These are phyloP conservation scores for Pituophis catenifer DNA, from an alignment of 2,113 vertebrate genomes.

Conservation along the genomic window DNA sequence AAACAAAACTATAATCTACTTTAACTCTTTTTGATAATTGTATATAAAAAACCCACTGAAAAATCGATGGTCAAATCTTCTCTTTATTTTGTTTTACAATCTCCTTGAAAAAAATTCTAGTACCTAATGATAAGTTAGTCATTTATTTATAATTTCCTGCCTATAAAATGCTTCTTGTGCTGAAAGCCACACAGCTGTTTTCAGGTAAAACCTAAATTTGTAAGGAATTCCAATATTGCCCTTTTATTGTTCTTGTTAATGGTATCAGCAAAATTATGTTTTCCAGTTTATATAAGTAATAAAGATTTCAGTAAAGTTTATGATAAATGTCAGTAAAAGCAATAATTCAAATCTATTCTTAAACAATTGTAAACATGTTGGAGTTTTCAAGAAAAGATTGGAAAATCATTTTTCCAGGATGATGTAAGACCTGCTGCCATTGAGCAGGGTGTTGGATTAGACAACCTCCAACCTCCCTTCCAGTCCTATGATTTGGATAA, in stretches of 20 bases:
- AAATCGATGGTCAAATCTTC: background rate
- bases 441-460: background rate
- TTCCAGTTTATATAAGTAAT: background rate
- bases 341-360: background rate
- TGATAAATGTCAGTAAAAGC: background rate
- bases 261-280: background rate
- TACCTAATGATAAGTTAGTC: background rate
- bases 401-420: background rate
- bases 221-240: background rate
- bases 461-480: background rate
- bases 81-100: background rate
- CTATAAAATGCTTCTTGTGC: background rate
- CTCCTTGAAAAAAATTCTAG: background rate
- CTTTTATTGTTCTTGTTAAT: background rate
- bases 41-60: background rate
- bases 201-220: background rate
- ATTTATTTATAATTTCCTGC: background rate
- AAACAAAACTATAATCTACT: background rate
- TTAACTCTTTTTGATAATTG: background rate
- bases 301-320: background rate
- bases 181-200: background rate
- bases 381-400: background rate
- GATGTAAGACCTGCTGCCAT: background rate
- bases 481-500: background rate
- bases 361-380: background rate